Percentiles rank a stretch among this genome's conserved stretches.
These are phyloP conservation scores for Psittacula derbiana DNA, from an alignment of 2,797 vertebrate genomes.

Conservation along the genomic window DNA sequence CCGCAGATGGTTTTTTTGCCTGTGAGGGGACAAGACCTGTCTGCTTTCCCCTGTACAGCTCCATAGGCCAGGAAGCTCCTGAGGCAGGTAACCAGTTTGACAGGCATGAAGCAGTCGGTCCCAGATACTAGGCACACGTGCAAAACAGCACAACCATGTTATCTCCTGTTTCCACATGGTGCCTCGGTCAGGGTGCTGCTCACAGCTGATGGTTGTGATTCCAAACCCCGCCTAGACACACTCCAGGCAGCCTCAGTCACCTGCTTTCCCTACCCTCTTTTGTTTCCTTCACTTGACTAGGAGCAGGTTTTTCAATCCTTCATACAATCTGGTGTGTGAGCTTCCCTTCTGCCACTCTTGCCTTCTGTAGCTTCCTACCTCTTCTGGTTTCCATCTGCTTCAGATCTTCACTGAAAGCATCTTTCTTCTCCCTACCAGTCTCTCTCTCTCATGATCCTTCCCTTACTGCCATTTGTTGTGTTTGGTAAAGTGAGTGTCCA, in stretches of 20 bases:
- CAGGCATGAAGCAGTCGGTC: not conserved
- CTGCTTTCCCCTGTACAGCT: not conserved
- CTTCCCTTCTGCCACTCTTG: slow-evolving; percentile 36
- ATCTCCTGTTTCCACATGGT: not conserved
- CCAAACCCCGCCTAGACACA: not conserved
- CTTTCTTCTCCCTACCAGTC: not conserved
- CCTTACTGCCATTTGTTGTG: not conserved
- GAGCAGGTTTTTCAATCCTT: slow-evolving; percentile 13
- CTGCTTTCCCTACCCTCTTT: not conserved
- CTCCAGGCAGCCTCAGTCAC: not conserved
- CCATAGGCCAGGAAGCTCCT: not conserved
- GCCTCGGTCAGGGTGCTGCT: not conserved
- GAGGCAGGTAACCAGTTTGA: not conserved
- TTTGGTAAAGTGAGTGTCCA: not conserved
- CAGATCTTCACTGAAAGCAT: slow-evolving; percentile 23
- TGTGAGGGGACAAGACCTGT: not conserved
- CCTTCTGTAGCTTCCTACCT: slow-evolving; percentile 30
- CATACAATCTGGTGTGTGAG: slow-evolving; percentile 20
- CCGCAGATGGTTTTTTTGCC: not conserved
- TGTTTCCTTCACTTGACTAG: not conserved
- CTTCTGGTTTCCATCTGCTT: slow-evolving; percentile 56
- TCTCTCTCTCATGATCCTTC: not conserved
- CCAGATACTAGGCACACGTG: not conserved
- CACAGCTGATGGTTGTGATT: not conserved
- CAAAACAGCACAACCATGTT: not conserved